Conservation (phyloP, 2,888 invertebrate genomes). For the Arctia plantaginis region DNA sequence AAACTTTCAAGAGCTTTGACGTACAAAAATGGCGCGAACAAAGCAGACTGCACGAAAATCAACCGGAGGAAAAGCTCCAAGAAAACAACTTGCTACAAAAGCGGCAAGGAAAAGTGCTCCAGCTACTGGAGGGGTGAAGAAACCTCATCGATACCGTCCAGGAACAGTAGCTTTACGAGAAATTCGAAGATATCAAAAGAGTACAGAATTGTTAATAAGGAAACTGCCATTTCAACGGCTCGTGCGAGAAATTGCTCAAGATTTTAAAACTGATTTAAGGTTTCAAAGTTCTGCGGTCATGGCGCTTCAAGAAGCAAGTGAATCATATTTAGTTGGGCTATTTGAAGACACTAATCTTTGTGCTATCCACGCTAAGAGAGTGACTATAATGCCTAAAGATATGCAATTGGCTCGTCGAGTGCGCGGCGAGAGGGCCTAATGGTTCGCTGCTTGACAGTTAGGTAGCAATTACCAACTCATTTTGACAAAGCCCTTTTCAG, state of each 20-base stretch:
- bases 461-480: neutral
- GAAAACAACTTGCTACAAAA: conserved; percentile 90
- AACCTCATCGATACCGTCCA: conserved; percentile 90
- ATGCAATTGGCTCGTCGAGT: conserved; percentile 74
- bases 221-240: conserved; percentile 91
- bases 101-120: conserved; percentile 91
- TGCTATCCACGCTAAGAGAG: conserved; percentile 89
- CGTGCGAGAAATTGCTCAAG: conserved; percentile 91
- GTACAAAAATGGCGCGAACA: conserved; percentile 88
- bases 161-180: conserved; percentile 90
- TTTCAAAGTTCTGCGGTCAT: conserved; percentile 91
- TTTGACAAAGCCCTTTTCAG: conserved; percentile 82
- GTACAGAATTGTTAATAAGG: conserved; percentile 90
- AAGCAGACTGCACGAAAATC: conserved; percentile 92
- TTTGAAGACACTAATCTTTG: conserved; percentile 93
- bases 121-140: conserved; percentile 91
- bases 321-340: conserved; percentile 89
- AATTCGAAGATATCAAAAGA: conserved; percentile 91
- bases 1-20: neutral
- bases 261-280: conserved; percentile 90
- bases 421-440: conserved; percentile 71
- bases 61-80: conserved; percentile 91
- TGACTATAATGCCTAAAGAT: conserved; percentile 80
- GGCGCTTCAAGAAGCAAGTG: conserved; percentile 88
- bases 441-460: neutral